phyloP scores from a whole-genome alignment of 2,797 vertebrate species.

The Tympanoctomys barrerae region DNA sequence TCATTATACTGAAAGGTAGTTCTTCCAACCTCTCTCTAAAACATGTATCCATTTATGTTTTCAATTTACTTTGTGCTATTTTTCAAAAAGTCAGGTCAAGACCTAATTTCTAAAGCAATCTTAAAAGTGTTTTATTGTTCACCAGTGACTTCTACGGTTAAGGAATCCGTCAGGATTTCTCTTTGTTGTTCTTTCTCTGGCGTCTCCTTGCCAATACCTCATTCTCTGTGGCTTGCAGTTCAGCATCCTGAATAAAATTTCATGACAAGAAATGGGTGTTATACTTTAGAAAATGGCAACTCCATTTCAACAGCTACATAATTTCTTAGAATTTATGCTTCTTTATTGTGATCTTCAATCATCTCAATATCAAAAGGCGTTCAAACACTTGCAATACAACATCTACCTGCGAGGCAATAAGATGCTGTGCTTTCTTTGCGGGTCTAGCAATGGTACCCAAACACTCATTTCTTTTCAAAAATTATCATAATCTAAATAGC shows the following conservation, averaged over 20 bases:
- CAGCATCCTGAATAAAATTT: slow-evolving; percentile 78
- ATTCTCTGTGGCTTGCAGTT: slow-evolving; percentile 66
- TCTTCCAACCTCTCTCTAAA: slow-evolving; percentile 80
- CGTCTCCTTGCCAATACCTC: slow-evolving; percentile 71
- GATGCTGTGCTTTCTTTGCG: slow-evolving; percentile 69
- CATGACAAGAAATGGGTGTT: slow-evolving; percentile 71
- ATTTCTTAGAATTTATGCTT: slow-evolving; percentile 78
- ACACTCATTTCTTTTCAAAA: slow-evolving; percentile 56
- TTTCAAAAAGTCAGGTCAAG: slow-evolving; percentile 92
- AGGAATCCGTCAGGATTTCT: slow-evolving; percentile 90
- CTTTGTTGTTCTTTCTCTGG: slow-evolving; percentile 81
- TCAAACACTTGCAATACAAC: slow-evolving; percentile 68
- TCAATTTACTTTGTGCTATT: slow-evolving; percentile 92
- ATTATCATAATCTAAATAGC: slow-evolving; percentile 52
- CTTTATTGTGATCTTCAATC: slow-evolving; percentile 72
- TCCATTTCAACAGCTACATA: slow-evolving; percentile 73
- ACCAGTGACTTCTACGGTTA: slow-evolving; percentile 89
- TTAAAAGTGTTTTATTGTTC: slow-evolving; percentile 87
- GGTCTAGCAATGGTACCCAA: slow-evolving; percentile 55
- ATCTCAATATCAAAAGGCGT: slow-evolving; percentile 71
- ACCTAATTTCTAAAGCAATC: slow-evolving; percentile 91
- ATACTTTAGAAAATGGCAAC: slow-evolving; percentile 72
- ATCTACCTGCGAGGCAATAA: slow-evolving; percentile 74
- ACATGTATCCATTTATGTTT: slow-evolving; percentile 91
- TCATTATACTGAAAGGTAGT: slow-evolving; percentile 91